Evolutionary conservation across 2,113 vertebrate species (phyloP), one percentile per base, ranked within the genome.

Genomic region (Cygnus atratus): DNA sequence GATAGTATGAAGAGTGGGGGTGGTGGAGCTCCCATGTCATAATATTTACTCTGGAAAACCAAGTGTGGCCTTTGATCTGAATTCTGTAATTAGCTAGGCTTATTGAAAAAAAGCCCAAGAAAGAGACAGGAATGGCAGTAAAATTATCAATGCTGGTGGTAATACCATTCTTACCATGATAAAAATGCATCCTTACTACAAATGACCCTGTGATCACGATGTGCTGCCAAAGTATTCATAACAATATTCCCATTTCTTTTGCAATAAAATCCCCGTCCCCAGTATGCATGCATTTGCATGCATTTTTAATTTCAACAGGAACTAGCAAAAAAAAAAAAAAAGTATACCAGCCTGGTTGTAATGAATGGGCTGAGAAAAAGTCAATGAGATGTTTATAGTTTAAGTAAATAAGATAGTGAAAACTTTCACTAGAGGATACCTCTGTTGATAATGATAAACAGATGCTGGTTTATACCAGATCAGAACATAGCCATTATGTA

Each of bases 1-100:
- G 6, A 50, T 21, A 95, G 79, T 65, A 86, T 0, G 29, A 88
- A 55, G 59, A 17, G n/a, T 39, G 90, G 85, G 88, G 90, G 92
- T 88, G 90, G 68, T 48, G 65, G 79, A 90, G 83, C 84, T 95
- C 21, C 93, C 88, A 10, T 87, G 90, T 78, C 93, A 92, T 87
- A 96, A 94, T 92, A 96, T 88, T 96, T 96, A 84, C 86, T 72
- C 86, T 87, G 85, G 76, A 74, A 84, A 65, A 33, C 65, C 88
- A 72, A 75, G 80, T 4, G 55, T 81, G 86, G 92, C 95, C 95
- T 96, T 96, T 94, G 93, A 65, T 92, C 70, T 62, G 58, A 87
- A 37, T 91, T 94, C 88, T 89, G 46, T 62, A 29, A 50, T 76
- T 84, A 73, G 58, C 77, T 93, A n/a, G 2, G 66, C 54, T 84